Percentiles rank a stretch among this genome's conserved stretches.
Evolutionary conservation across 2,888 invertebrate species (phyloP).

Genomic region (Drosophila buzzatii): DNA sequence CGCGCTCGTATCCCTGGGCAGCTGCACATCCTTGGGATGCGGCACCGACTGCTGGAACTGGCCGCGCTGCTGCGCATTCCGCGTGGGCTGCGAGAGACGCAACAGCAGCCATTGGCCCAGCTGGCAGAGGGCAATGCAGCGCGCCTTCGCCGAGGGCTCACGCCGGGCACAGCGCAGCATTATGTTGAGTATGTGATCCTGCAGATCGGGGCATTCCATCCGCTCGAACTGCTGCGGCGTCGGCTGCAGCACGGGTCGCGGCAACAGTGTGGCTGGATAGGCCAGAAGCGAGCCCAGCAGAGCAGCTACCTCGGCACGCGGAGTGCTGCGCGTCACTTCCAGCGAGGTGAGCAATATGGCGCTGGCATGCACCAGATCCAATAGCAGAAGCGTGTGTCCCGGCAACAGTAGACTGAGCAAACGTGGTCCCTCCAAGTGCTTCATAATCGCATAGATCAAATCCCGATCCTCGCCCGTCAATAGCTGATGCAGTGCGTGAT

Average conservation of each 20-base stretch:
- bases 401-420: slow-evolving; percentile 95
- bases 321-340: slow-evolving; percentile 91
- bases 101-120: slow-evolving; percentile 88
- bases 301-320: slow-evolving; percentile 95
- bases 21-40: slow-evolving; percentile 63
- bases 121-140: slow-evolving; percentile 95
- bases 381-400: slow-evolving; percentile 93
- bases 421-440: slow-evolving; percentile 93
- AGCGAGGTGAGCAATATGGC: slow-evolving; percentile 93
- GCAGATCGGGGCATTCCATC: slow-evolving; percentile 85
- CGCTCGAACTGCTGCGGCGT: slow-evolving; percentile 86
- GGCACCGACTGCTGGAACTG: slow-evolving; percentile 79
- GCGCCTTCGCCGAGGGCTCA: slow-evolving; percentile 94
- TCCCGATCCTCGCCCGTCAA: slow-evolving; percentile 90
- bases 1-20: slow-evolving; percentile 42
- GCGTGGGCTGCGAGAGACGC: slow-evolving; percentile 77
- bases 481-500: slow-evolving; percentile 92
- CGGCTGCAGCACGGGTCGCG: slow-evolving; percentile 87
- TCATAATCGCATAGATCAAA: slow-evolving; percentile 91
- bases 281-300: slow-evolving; percentile 94
- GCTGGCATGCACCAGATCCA: slow-evolving; percentile 96
- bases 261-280: slow-evolving; percentile 89
- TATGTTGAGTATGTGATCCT: slow-evolving; percentile 94
- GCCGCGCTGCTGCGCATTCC: slow-evolving; percentile 11
- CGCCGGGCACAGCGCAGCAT: slow-evolving; percentile 94